Evolutionary conservation across 2,888 invertebrate species (phyloP), one percentile per base, ranked within the genome.

Genomic region (Quadroppia sp.): DNA sequence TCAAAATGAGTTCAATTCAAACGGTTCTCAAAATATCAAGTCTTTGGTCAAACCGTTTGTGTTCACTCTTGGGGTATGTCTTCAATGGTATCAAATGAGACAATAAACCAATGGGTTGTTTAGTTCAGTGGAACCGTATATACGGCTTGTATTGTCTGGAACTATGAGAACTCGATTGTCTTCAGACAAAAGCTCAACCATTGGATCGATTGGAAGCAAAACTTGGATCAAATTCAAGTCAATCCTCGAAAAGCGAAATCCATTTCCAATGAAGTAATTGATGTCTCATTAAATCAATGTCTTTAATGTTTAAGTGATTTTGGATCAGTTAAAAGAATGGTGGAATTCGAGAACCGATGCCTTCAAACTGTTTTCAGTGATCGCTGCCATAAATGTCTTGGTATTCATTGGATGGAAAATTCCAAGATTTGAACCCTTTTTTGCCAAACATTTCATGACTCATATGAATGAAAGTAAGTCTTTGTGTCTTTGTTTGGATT

Each of bases 391-490:
- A 9, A 96, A 96, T 84, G 81, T 88, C 0, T 78, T 90, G 25
- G 92, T 95, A 0, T 95, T 91, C 83, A 83, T 87, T 0, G 86
- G 90, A 70, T 96, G 95, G 95, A 85, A 89, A 77, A 82, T 93
- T 4, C 91, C 90, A 13, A 80, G 85, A 17, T 82, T 90, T 36
- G 88, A 89, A 74, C 86, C 87, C 1, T 82, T 86, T 23, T 93
- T 96, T 93, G 81, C 89, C 69, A 89, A 87, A 81, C 94, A 92
- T 83, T 96, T 96, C 83, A 88, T 71, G 20, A 89, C 80, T 89
- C 90, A 72, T 89, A 89, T 83, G 92, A 94, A 50, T 87, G 87
- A 89, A 78, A 86, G 90, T 90, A 84, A 85, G 75, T 15, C 40
- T 48, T 56, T 40, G 15, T 28, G n/a, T n/a, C n/a, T n/a, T n/a